Conservation (phyloP, 2,888 invertebrate genomes). For the Priocnemis perturbator region DNA sequence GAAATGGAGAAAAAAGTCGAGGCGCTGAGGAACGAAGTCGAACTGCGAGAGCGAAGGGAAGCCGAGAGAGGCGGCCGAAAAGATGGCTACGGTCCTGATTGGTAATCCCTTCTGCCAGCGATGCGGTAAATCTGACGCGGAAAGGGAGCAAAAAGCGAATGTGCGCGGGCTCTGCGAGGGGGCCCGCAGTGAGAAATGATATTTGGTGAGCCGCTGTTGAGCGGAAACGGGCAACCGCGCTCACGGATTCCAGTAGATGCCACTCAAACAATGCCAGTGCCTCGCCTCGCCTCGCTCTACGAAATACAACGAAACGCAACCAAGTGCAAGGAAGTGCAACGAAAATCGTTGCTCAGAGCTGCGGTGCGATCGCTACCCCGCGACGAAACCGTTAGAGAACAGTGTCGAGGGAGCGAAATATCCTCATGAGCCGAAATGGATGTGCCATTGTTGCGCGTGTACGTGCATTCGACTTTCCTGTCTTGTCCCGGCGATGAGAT, state of each 20-base stretch:
- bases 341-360: background rate
- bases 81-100: slow-evolving; percentile 45
- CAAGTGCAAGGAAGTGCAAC: slow-evolving; percentile 17
- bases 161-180: background rate
- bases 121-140: slow-evolving; percentile 41
- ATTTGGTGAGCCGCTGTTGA: slow-evolving; percentile 21
- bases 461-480: no score
- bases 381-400: no score
- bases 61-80: slow-evolving; percentile 28
- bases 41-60: slow-evolving; percentile 14
- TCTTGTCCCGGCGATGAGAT: no score
- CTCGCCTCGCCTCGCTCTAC: no score
- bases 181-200: slow-evolving; percentile 33
- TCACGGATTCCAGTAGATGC: no score
- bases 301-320: background rate
- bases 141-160: slow-evolving; percentile 28
- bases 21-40: background rate
- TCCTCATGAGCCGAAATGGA: no score
- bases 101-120: slow-evolving; percentile 49
- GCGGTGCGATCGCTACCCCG: no score
- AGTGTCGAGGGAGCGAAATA: no score
- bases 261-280: no score
- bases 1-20: slow-evolving; percentile 31
- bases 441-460: no score
- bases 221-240: no score